Evolutionary conservation across 92 coral and sea anemone species (phyloP).

Genomic region (Zoanthus solanderi): DNA sequence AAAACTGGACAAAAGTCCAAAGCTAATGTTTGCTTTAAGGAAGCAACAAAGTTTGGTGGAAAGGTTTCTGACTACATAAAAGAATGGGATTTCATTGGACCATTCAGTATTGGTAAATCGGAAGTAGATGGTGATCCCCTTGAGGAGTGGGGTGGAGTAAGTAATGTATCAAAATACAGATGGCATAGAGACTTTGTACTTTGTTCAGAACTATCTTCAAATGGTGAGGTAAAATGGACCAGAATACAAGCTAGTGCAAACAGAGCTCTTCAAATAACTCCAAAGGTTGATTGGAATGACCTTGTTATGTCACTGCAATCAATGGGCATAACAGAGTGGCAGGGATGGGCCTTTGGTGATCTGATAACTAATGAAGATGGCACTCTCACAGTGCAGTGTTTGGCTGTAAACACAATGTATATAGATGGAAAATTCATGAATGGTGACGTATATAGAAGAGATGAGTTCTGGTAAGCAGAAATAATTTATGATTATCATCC

Average conservation of each 20-base stretch:
- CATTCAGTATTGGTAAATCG: constrained; percentile 89
- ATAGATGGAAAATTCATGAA: constrained; percentile 75
- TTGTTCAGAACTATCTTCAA: constrained; percentile 82
- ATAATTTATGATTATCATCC: background rate
- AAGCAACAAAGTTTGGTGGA: constrained; percentile 74
- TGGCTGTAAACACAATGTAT: constrained; percentile 82
- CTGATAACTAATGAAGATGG: constrained; percentile 81
- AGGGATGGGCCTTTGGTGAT: constrained; percentile 95
- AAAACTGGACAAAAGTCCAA: constrained; percentile 57
- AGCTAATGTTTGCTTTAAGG: constrained; percentile 86
- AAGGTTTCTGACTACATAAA: constrained; percentile 75
- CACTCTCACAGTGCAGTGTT: constrained; percentile 77
- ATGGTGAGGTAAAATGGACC: constrained; percentile 84
- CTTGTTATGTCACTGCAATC: constrained; percentile 81
- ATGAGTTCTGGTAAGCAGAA: constrained; percentile 83
- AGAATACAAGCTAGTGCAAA: constrained; percentile 38
- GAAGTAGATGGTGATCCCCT: constrained; percentile 98
- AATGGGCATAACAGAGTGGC: constrained; percentile 94
- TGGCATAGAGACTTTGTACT: constrained; percentile 69
- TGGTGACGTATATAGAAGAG: constrained; percentile 88
- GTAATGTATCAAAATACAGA: constrained; percentile 71
- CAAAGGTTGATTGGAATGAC: constrained; percentile 81
- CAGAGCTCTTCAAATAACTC: constrained; percentile 67
- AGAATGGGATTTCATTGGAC: constrained; percentile 94
- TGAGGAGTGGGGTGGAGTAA: constrained; percentile 92